These are phyloP conservation scores for Autographa pulchrina DNA, from an alignment of 2,888 invertebrate genomes.

Conservation along the genomic window DNA sequence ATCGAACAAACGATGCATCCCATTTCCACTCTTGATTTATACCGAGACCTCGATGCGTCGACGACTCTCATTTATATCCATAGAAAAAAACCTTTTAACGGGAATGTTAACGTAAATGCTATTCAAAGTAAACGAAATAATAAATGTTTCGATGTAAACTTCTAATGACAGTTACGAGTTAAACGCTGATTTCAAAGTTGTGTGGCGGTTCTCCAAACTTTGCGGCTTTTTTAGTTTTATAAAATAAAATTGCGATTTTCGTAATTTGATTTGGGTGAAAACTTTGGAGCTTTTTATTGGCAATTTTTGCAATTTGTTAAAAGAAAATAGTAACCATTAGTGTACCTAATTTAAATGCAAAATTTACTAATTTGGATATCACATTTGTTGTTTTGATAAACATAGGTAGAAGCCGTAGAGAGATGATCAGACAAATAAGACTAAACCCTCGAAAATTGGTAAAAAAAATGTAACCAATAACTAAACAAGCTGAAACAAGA, in stretches of 20 bases:
- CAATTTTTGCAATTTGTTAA: background rate
- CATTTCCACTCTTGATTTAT: conserved; percentile 79
- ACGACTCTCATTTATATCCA: conserved; percentile 85
- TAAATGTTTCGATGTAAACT: conserved; percentile 64
- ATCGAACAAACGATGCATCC: conserved; percentile 72
- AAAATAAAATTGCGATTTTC: conserved; percentile 23
- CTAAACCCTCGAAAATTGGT: too few species aligned
- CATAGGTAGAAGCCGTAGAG: too few species aligned
- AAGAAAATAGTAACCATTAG: too few species aligned
- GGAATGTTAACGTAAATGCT: conserved; percentile 77
- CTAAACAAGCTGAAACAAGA: background rate
- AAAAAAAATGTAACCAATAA: too few species aligned
- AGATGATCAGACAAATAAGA: too few species aligned
- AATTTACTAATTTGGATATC: background rate
- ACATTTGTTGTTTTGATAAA: too few species aligned
- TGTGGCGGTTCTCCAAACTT: conserved; percentile 23
- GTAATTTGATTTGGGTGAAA: conserved; percentile 13
- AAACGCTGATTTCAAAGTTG: conserved; percentile 52
- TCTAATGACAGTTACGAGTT: conserved; percentile 62
- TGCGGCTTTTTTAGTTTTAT: conserved; percentile 21
- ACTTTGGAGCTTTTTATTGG: background rate
- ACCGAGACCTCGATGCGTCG: conserved; percentile 72
- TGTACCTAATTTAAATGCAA: too few species aligned
- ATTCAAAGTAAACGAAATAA: conserved; percentile 72
- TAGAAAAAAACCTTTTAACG: conserved; percentile 85